Conservation (phyloP, 2,797 vertebrate species). For the Fundulus diaphanus region DNA sequence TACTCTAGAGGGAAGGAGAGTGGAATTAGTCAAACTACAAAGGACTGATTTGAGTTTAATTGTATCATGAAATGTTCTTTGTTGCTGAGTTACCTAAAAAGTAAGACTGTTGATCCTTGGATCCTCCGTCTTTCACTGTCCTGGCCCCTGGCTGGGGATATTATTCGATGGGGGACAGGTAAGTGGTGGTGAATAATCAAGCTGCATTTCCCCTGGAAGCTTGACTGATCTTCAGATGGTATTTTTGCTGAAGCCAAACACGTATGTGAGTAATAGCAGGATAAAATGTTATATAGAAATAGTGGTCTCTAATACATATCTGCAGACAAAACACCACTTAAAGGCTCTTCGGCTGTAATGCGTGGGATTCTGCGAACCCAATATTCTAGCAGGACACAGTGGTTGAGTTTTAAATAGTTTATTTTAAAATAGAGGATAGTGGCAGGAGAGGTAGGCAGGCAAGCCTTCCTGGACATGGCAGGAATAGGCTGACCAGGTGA, state of each 20-base stretch:
- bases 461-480: too few species aligned
- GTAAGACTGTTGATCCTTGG: not conserved
- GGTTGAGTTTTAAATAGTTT: too few species aligned
- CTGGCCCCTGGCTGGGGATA: not conserved
- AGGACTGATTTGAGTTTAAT: not conserved
- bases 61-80: not conserved
- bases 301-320: not conserved
- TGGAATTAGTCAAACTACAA: not conserved
- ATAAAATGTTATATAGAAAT: not conserved
- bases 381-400: too few species aligned
- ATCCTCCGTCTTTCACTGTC: not conserved
- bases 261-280: not conserved
- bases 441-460: too few species aligned
- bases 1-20: not conserved
- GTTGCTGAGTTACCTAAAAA: not conserved
- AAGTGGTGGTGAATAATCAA: not conserved
- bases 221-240: not conserved
- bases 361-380: too few species aligned
- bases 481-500: too few species aligned
- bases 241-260: not conserved
- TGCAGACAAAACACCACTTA: not conserved
- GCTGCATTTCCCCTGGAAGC: not conserved
- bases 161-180: not conserved
- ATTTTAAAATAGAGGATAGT: too few species aligned
- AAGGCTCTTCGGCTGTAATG: not conserved